Evolutionary conservation across 2,797 vertebrate genomes (phyloP).

Genomic region (Acestrorhynchus altus): DNA sequence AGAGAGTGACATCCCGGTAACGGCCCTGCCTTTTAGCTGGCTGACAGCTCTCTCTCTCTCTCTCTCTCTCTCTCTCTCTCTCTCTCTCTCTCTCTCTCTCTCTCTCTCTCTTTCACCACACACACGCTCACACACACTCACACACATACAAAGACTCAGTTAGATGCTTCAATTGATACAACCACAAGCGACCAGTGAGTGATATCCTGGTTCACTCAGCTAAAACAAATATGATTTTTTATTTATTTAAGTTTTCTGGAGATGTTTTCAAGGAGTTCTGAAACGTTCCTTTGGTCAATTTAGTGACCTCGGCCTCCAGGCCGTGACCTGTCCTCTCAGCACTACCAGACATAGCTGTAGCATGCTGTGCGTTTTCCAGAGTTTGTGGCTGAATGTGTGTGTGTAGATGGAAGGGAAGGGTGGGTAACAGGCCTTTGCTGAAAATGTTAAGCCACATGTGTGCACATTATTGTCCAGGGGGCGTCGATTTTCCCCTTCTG

Average conservation of each 20-base stretch:
- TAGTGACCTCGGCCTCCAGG: slow-evolving; percentile 35
- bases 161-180: slow-evolving; percentile 19
- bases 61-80: too few species aligned
- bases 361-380: slow-evolving; percentile 7
- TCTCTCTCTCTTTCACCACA: background rate
- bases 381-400: slow-evolving; percentile 10
- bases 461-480: slow-evolving; percentile 54
- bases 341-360: slow-evolving; percentile 13
- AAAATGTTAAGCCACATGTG: slow-evolving; percentile 50
- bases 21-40: slow-evolving; percentile 54
- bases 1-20: slow-evolving; percentile 70
- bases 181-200: background rate
- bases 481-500: slow-evolving; percentile 44
- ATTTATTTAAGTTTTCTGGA: background rate
- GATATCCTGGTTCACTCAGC: slow-evolving; percentile 12
- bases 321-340: slow-evolving; percentile 15
- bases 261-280: slow-evolving; percentile 29
- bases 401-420: slow-evolving; percentile 1
- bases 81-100: background rate
- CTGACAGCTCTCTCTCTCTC: slow-evolving; percentile 34
- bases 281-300: slow-evolving; percentile 48
- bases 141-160: too few species aligned
- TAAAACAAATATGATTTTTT: slow-evolving; percentile 9
- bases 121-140: background rate
- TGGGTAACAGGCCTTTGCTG: slow-evolving; percentile 1